These are phyloP conservation scores for Pachyuromys duprasi DNA, from an alignment of 2,797 vertebrate species.

Conservation along the genomic window DNA sequence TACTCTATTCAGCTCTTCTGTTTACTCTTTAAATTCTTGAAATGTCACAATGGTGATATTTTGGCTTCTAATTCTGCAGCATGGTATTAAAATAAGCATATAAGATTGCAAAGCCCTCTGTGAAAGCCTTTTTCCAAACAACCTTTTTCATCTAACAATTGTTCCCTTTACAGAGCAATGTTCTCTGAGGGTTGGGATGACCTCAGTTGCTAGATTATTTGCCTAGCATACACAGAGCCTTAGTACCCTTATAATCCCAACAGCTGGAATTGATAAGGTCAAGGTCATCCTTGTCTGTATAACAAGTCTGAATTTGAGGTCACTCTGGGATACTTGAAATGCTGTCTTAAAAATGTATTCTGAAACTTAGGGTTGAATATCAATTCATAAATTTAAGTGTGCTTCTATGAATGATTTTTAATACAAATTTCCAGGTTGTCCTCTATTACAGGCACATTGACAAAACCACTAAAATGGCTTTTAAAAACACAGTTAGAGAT, in stretches of 20 bases:
- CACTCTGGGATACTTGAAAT: background rate
- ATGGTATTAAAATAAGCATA: background rate
- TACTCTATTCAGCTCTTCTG: slow-evolving; percentile 4
- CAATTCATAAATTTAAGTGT: background rate
- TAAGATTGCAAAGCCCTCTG: background rate
- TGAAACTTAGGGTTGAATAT: background rate
- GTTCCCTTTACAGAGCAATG: background rate
- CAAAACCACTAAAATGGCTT: background rate
- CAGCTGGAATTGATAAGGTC: background rate
- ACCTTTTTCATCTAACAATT: background rate
- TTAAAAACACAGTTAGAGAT: background rate
- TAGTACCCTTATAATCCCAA: background rate
- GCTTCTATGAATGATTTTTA: background rate
- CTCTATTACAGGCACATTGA: background rate
- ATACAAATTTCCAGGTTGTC: background rate
- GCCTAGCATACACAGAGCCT: background rate
- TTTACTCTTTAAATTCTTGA: slow-evolving; percentile 42
- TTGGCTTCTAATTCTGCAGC: slow-evolving; percentile 19
- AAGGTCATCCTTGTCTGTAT: background rate
- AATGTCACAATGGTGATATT: background rate
- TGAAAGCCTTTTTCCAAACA: background rate
- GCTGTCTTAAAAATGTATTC: background rate
- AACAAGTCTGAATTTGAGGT: background rate
- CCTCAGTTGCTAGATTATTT: background rate
- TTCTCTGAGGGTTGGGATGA: background rate